phyloP scores from a whole-genome alignment of 2,113 vertebrate species.

The Hyperoodon ampullatus region DNA sequence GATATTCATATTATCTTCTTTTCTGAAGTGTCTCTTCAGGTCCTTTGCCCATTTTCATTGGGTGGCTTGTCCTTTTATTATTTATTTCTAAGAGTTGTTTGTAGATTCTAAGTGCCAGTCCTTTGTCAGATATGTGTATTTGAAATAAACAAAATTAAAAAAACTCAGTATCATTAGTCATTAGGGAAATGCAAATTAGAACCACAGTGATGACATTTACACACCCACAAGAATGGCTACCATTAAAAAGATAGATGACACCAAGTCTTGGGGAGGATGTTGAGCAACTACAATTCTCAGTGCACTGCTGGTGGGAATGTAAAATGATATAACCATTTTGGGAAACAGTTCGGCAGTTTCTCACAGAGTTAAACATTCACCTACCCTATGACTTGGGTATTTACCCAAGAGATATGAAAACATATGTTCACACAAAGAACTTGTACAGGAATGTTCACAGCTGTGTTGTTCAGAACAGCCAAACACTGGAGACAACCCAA shows the following conservation, averaged over 20 bases:
- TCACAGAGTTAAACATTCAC: background rate
- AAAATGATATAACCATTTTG: background rate
- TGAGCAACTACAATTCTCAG: background rate
- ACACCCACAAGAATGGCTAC: background rate
- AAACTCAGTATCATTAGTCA: background rate
- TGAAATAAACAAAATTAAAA: background rate
- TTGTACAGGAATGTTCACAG: background rate
- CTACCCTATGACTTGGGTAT: background rate
- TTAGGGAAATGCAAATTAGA: background rate
- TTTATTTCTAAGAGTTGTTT: background rate
- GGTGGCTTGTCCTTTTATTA: background rate
- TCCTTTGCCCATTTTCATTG: background rate
- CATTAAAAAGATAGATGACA: background rate
- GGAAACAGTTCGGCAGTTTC: background rate
- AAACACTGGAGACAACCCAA: background rate
- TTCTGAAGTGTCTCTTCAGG: background rate
- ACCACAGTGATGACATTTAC: background rate
- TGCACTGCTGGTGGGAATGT: accelerated
- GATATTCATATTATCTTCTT: background rate
- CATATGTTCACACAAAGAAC: background rate
- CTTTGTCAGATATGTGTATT: background rate
- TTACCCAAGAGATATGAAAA: constrained; percentile 21
- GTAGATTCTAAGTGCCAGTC: background rate
- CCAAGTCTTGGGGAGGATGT: background rate
- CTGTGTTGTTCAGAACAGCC: background rate